phyloP scores from a whole-genome alignment of 2,797 vertebrate genomes.

The Chaetophractus vellerosus region DNA sequence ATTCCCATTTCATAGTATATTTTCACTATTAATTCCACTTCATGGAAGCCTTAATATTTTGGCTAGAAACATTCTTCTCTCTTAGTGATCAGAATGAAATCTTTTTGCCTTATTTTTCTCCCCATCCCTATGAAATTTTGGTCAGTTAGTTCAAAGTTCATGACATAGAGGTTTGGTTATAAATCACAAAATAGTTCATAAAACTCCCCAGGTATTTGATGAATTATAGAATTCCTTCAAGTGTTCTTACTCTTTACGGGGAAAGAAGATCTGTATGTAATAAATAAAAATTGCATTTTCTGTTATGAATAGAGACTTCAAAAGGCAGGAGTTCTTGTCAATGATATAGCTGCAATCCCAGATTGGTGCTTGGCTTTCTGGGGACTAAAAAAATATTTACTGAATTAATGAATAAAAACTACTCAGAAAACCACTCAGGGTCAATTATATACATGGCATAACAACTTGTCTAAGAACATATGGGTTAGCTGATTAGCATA shows the following conservation, averaged over 20 bases:
- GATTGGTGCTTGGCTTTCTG: not conserved
- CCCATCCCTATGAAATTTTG: no score
- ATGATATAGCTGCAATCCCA: not conserved
- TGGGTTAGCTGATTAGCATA: not conserved
- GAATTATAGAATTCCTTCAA: no score
- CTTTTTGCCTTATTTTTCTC: no score
- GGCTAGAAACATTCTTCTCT: not conserved
- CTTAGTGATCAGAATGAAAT: conserved; percentile 32
- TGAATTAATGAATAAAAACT: conserved; percentile 41
- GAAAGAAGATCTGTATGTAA: no score
- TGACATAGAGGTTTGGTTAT: not conserved
- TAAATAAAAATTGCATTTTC: not conserved
- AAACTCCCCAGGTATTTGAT: not conserved
- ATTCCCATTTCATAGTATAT: not conserved
- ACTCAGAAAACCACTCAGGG: not conserved
- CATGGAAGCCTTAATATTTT: not conserved
- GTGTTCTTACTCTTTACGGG: no score
- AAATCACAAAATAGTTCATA: not conserved
- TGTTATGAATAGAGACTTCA: not conserved
- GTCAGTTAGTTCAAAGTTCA: no score
- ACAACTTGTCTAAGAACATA: not conserved
- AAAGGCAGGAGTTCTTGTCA: not conserved
- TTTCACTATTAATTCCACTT: not conserved
- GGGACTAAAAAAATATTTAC: not conserved
- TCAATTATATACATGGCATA: not conserved